Evolutionary conservation across 2,113 vertebrate species (phyloP).

Genomic region (Gobio gobio): DNA sequence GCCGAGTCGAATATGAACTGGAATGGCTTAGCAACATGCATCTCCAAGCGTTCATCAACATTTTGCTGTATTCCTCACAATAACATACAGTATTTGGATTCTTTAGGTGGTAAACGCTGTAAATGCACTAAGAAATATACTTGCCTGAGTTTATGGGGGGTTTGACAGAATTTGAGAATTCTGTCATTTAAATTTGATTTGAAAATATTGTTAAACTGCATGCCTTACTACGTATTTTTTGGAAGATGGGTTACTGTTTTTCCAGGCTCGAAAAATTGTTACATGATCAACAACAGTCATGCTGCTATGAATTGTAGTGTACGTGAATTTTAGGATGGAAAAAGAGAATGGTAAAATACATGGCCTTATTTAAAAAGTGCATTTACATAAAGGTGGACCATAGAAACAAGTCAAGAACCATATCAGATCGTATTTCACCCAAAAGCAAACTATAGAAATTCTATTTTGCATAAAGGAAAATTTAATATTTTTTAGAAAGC

Average conservation of each 20-base stretch:
- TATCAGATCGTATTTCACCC: neutral
- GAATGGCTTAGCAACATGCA: neutral
- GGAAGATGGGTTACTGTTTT: neutral
- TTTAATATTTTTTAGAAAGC: neutral
- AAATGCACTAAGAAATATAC: neutral
- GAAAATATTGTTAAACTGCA: slow-evolving; percentile 31
- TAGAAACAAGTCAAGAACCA: too few relatives aligned
- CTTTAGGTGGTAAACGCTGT: neutral
- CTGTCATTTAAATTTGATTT: neutral
- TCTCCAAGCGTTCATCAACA: neutral
- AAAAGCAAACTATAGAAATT: neutral
- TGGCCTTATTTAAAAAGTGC: slow-evolving; percentile 43
- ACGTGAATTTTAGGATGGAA: neutral
- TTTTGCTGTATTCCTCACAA: neutral
- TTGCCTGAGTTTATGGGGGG: neutral
- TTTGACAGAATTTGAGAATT: neutral
- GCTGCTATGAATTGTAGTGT: too few relatives aligned
- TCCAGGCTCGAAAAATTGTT: neutral
- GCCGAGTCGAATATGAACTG: neutral
- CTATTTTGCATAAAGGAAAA: neutral
- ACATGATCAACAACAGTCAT: neutral
- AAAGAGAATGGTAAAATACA: neutral
- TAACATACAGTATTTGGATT: neutral
- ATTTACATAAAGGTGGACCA: neutral
- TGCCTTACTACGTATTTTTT: slow-evolving; percentile 35